Percentiles rank a stretch among this genome's conserved stretches.
These are phyloP conservation scores for Harmothoe impar DNA, from an alignment of 2,888 invertebrate species.

Conservation along the genomic window DNA sequence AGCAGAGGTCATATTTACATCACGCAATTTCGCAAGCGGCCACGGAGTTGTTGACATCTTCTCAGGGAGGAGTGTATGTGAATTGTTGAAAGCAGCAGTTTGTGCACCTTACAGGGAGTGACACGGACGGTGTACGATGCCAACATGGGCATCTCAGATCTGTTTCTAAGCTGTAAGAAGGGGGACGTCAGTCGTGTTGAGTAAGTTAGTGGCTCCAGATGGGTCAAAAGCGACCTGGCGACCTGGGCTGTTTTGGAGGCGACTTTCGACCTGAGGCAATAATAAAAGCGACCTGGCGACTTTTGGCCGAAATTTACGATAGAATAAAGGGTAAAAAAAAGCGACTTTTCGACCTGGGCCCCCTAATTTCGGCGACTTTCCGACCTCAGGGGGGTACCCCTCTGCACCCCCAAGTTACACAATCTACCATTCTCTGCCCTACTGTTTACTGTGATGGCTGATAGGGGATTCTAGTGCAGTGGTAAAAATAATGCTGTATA, in stretches of 20 bases:
- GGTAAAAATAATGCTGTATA: not conserved
- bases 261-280: too few species aligned
- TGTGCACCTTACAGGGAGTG: not conserved
- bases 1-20: not conserved
- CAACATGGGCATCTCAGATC: slow-evolving; percentile 68
- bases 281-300: too few species aligned
- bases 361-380: too few species aligned
- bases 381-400: too few species aligned
- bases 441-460: not conserved
- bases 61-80: not conserved
- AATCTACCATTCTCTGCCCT: not conserved
- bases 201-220: slow-evolving; percentile 70
- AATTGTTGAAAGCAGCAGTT: not conserved
- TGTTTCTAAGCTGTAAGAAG: slow-evolving; percentile 77
- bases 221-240: too few species aligned
- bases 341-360: too few species aligned
- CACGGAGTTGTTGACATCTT: not conserved
- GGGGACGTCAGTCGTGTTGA: slow-evolving; percentile 78
- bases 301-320: too few species aligned
- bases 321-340: not conserved
- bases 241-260: too few species aligned
- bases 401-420: too few species aligned
- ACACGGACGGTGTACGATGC: not conserved
- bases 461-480: not conserved
- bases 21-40: slow-evolving; percentile 35